Evolutionary conservation across 2,888 invertebrate species (phyloP).

Genomic region (Ischnus inquisitorius): DNA sequence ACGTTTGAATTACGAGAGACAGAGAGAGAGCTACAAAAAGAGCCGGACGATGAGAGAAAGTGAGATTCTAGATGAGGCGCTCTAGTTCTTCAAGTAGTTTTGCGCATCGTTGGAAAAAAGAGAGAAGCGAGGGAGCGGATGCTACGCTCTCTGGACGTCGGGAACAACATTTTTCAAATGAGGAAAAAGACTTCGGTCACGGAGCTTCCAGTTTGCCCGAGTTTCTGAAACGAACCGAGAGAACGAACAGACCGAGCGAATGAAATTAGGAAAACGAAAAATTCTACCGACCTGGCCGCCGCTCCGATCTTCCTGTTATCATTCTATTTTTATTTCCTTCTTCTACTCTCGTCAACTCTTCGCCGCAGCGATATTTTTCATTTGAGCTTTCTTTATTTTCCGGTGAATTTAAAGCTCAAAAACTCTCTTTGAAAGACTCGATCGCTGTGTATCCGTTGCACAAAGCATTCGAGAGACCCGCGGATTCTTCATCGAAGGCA

Average conservation of each 20-base stretch:
- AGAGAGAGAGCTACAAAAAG: conserved; percentile 19
- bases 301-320: not conserved
- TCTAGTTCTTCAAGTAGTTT: conserved; percentile 45
- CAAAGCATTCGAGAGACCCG: conserved; percentile 14
- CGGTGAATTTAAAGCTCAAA: conserved; percentile 37
- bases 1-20: conserved; percentile 6
- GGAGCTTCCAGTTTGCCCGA: conserved; percentile 41
- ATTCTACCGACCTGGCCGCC: not conserved
- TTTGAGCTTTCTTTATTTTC: not conserved
- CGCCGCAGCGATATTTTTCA: not conserved
- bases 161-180: conserved; percentile 56
- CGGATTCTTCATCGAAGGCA: conserved; percentile 36
- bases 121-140: conserved; percentile 9
- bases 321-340: not conserved
- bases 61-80: conserved; percentile 32
- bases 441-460: conserved; percentile 16
- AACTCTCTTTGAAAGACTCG: conserved; percentile 29
- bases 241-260: not conserved
- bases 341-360: not conserved
- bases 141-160: conserved; percentile 10
- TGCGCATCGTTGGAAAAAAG: conserved; percentile 36
- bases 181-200: conserved; percentile 48
- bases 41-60: conserved; percentile 7
- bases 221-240: conserved; percentile 14
- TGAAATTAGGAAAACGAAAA: conserved; percentile 18